Conservation (phyloP, 2,888 invertebrate genomes). For the Clivina fossor region DNA sequence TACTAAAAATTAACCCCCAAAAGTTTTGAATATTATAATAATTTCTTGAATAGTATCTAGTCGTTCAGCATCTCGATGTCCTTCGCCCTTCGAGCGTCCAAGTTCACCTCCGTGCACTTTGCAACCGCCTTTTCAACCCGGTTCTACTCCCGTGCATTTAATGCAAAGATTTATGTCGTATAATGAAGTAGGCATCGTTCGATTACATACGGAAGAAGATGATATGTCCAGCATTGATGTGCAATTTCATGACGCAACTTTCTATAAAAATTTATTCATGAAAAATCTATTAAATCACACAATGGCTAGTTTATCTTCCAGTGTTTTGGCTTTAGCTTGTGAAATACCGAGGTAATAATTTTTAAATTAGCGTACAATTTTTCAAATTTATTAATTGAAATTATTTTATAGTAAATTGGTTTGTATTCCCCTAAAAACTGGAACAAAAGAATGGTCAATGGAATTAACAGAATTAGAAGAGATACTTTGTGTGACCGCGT, state of each 20-base stretch:
- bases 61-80: constrained; percentile 42
- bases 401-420: constrained; percentile 64
- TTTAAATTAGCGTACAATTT: constrained; percentile 4
- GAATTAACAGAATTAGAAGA: constrained; percentile 79
- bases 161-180: constrained; percentile 76
- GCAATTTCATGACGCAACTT: constrained; percentile 89
- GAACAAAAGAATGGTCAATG: constrained; percentile 85
- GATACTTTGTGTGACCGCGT: constrained; percentile 65
- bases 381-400: constrained; percentile 13
- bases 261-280: constrained; percentile 88
- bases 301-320: constrained; percentile 82
- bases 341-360: constrained; percentile 66
- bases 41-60: constrained; percentile 37
- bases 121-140: constrained; percentile 89
- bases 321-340: constrained; percentile 78
- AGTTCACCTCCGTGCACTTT: constrained; percentile 57
- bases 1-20: constrained; percentile 4
- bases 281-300: constrained; percentile 83
- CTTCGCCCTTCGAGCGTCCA: constrained; percentile 47
- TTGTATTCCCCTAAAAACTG: constrained; percentile 71
- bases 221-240: constrained; percentile 74
- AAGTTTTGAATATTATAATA: constrained; percentile 13
- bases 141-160: constrained; percentile 81
- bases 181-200: constrained; percentile 91
- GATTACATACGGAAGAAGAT: constrained; percentile 62